Evolutionary conservation across 1,140 invertebrate species (phyloP).

Genomic region (Sminthurides bifidus): DNA sequence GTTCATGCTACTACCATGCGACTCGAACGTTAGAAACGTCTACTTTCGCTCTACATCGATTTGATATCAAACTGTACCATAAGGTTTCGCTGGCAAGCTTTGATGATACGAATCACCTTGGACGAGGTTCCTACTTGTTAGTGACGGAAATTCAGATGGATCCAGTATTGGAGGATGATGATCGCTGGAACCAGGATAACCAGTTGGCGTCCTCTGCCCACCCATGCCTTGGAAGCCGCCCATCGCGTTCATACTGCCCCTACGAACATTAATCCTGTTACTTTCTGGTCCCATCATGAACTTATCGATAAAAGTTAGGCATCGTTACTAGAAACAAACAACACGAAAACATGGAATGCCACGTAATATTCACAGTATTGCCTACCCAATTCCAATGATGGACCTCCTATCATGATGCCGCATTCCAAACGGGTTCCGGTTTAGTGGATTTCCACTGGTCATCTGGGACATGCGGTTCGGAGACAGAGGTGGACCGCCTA

Average conservation of each 20-base stretch:
- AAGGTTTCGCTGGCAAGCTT: slow-evolving; percentile 69
- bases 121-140: slow-evolving; percentile 57
- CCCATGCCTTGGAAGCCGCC: slow-evolving; percentile 25
- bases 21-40: too few species aligned
- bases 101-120: slow-evolving; percentile 63
- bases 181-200: slow-evolving; percentile 41
- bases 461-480: slow-evolving; percentile 40
- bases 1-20: too few species aligned
- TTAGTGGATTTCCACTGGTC: slow-evolving; percentile 5
- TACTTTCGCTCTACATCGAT: too few species aligned
- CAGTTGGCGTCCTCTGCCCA: slow-evolving; percentile 48
- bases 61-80: too few species aligned
- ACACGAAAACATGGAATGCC: slow-evolving; percentile 60
- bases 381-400: slow-evolving; percentile 54
- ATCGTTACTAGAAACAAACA: too few species aligned
- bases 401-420: slow-evolving; percentile 61
- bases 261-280: too few species aligned
- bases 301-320: too few species aligned
- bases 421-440: slow-evolving; percentile 51
- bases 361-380: not conserved
- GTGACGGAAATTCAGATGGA: slow-evolving; percentile 77
- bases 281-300: too few species aligned
- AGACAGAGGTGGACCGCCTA: slow-evolving; percentile 42
- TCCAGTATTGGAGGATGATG: slow-evolving; percentile 60
- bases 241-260: slow-evolving; percentile 21